Conservation (phyloP, 2,113 vertebrate species). For the Pycnonotus jocosus region DNA sequence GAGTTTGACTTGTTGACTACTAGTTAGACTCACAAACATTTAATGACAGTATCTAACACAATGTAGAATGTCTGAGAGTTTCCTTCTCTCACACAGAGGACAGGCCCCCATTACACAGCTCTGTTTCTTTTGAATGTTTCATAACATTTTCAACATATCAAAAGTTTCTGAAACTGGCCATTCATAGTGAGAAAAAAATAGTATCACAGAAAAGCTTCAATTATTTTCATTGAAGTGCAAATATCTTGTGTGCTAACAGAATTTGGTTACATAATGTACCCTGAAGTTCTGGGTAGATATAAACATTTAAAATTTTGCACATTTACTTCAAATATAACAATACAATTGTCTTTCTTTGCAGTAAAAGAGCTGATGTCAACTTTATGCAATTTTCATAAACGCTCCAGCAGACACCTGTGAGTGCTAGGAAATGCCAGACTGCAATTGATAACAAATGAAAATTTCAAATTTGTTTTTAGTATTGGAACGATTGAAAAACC, state of each 20-base stretch:
- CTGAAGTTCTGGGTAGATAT: neutral
- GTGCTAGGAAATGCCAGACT: neutral
- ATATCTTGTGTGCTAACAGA: neutral
- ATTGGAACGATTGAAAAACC: neutral
- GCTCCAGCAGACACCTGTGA: neutral
- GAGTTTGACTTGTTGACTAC: neutral
- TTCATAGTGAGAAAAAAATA: neutral
- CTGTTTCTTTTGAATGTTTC: neutral
- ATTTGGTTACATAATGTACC: neutral
- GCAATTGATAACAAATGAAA: neutral
- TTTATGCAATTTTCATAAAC: neutral
- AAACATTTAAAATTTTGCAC: neutral
- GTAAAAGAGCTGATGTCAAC: neutral
- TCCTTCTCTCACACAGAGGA: neutral
- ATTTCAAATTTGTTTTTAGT: neutral
- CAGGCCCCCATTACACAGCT: neutral
- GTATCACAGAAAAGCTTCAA: neutral
- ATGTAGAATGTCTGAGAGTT: neutral
- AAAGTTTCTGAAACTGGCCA: neutral
- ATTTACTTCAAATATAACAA: neutral
- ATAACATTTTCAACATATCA: neutral
- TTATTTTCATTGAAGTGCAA: neutral
- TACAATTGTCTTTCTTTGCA: neutral
- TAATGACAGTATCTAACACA: neutral
- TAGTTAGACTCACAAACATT: neutral